Evolutionary conservation across 2,113 vertebrate species (phyloP), one percentile per base, ranked within the genome.

Genomic region (Micromys minutus): DNA sequence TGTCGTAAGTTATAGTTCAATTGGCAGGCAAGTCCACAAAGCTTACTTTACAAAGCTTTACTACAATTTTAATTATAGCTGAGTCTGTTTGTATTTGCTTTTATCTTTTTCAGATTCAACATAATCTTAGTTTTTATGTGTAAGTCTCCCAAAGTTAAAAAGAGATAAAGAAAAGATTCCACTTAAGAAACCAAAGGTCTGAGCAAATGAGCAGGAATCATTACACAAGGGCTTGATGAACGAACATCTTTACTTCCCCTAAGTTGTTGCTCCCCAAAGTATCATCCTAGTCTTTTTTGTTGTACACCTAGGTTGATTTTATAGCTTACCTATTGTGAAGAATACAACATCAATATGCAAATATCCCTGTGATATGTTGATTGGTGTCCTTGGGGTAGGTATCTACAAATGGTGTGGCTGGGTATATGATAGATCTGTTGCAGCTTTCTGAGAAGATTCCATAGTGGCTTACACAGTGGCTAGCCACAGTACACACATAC

Each of bases 21-120:
- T 21, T 79, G 91, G 52, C 93, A 96, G 81, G 57, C 36, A 71
- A 77, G 34, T 81, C 77, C 81, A n/a, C 77, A 87, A 95, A 83
- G 21, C 39, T 91, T 86, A 87, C 74, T 96, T 94, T 84, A 94
- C 42, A 74, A 91, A 95, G 75, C 8, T 75, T 31, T 75, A 92
- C 67, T 74, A 52, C 61, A 92, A 63, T n/a, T 90, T 89, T 91
- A 77, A 91, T 72, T 74, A 93, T 3, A 86, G 19, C 59, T 67
- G 26, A 83, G 81, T 91, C 72, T 90, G 29, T 42, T 81, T 88
- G 80, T 90, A 92, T 57, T 81, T 92, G 76, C 76, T 95, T 96
- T 94, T 89, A 83, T 87, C 50, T 74, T 94, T 91, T 63, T 63
- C 74, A 93, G 84, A 91, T 90, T 74, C 81, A 90, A 75, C 50